A percentile compares a stretch with the other conserved stretches of the same genome.
These are phyloP conservation scores for Pachydiplax longipennis DNA, from an alignment of 2,888 invertebrate genomes.

Conservation along the genomic window DNA sequence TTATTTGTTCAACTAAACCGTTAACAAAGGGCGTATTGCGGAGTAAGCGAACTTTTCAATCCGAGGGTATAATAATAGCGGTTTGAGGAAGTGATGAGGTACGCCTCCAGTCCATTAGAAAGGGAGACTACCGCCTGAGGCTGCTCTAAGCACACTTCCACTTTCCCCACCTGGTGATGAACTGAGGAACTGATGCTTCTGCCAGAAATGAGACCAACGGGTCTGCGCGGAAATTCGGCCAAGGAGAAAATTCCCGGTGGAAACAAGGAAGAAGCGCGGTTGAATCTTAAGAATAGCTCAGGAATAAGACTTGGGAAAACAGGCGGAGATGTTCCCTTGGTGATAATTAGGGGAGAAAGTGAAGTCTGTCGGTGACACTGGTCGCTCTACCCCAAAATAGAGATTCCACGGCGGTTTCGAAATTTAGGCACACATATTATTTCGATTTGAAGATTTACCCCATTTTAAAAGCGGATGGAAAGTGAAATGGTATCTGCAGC, in stretches of 20 bases:
- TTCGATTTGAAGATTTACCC: too few relatives aligned
- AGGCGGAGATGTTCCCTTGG: too few relatives aligned
- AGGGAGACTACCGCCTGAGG: background rate
- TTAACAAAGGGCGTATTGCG: too few relatives aligned
- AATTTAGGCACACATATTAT: too few relatives aligned
- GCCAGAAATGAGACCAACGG: background rate
- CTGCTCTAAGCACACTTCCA: background rate
- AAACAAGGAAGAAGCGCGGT: background rate
- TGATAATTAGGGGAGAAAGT: too few relatives aligned
- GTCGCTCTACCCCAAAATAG: too few relatives aligned
- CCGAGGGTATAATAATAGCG: background rate
- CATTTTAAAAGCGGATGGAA: too few relatives aligned
- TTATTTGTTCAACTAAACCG: too few relatives aligned
- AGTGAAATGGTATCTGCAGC: too few relatives aligned
- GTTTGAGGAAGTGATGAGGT: background rate
- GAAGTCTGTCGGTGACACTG: too few relatives aligned
- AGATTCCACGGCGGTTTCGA: too few relatives aligned
- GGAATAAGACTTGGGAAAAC: too few relatives aligned
- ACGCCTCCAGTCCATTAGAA: background rate
- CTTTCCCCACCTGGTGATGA: background rate
- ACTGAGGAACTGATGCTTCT: background rate
- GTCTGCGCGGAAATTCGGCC: background rate
- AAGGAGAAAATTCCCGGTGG: background rate
- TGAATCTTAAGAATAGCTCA: background rate
- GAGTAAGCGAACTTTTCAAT: background rate